Evolutionary conservation across 2,888 invertebrate genomes (phyloP).

Genomic region (Schizotus pectinicornis): DNA sequence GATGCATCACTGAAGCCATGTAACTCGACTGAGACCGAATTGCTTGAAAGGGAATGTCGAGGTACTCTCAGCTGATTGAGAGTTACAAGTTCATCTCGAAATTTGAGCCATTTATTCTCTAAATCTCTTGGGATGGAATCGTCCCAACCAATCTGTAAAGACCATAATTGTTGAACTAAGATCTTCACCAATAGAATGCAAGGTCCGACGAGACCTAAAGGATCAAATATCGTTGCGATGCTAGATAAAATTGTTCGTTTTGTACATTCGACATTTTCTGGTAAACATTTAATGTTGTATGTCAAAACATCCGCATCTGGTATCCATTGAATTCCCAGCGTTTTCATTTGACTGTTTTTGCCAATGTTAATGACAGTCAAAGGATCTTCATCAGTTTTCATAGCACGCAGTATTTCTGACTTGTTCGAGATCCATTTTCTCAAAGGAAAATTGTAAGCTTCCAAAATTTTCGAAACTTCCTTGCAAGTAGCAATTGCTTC

Average conservation of each 20-base stretch:
- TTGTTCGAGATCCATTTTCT: conserved; percentile 20
- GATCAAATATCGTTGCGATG: conserved; percentile 12
- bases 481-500: not conserved
- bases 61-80: too few species aligned
- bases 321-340: conserved; percentile 5
- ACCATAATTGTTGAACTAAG: conserved; percentile 14
- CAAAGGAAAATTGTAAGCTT: conserved; percentile 1
- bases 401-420: too few species aligned
- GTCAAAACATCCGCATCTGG: not conserved
- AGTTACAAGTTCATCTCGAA: too few species aligned
- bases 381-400: too few species aligned
- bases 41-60: too few species aligned
- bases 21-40: too few species aligned
- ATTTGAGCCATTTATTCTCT: too few species aligned
- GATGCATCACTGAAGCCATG: too few species aligned
- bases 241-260: conserved; percentile 9
- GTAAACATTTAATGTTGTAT: not conserved
- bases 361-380: not conserved
- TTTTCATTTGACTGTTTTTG: not conserved
- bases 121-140: conserved; percentile 6
- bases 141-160: conserved; percentile 10
- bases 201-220: conserved; percentile 13
- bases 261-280: too few species aligned
- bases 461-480: conserved; percentile 2
- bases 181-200: conserved; percentile 8